Evolutionary conservation across 2,797 vertebrate genomes (phyloP).

Genomic region (Gallirallus australis): DNA sequence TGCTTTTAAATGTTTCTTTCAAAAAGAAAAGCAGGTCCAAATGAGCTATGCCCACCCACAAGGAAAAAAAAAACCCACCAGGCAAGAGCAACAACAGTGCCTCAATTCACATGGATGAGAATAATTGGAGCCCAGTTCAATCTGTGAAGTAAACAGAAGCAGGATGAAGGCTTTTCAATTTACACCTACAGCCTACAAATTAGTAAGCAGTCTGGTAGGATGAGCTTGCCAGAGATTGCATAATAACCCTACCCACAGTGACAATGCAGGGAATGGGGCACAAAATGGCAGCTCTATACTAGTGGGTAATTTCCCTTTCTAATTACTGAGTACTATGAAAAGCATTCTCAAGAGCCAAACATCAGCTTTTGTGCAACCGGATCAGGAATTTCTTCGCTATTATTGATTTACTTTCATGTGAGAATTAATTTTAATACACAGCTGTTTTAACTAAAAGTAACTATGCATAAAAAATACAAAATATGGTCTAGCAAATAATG

Average conservation of each 20-base stretch:
- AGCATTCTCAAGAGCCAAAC: conserved; percentile 2
- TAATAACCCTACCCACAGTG: conserved; percentile 45
- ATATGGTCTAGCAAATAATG: background rate
- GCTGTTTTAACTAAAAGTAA: background rate
- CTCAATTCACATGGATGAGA: conserved; percentile 53
- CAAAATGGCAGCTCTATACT: conserved; percentile 60
- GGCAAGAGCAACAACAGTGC: conserved; percentile 54
- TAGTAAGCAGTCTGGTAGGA: conserved; percentile 54
- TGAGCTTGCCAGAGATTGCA: conserved; percentile 57
- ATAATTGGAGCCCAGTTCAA: conserved; percentile 59
- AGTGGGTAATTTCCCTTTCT: conserved; percentile 60
- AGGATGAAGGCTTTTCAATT: conserved; percentile 63
- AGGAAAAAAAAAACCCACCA: background rate
- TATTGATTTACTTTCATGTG: background rate
- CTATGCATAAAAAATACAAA: background rate
- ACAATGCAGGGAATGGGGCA: background rate
- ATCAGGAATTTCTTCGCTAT: background rate
- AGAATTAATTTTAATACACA: background rate
- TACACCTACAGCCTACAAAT: conserved; percentile 71
- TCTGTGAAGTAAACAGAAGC: conserved; percentile 66
- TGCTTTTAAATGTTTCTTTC: conserved; percentile 12
- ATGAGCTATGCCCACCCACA: conserved; percentile 56
- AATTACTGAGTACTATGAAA: conserved; percentile 29
- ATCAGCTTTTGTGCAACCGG: background rate
- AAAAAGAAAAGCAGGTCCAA: conserved; percentile 17